These are phyloP conservation scores for Melanotaenia nigrans DNA, from an alignment of 2,797 vertebrate genomes.

Conservation along the genomic window DNA sequence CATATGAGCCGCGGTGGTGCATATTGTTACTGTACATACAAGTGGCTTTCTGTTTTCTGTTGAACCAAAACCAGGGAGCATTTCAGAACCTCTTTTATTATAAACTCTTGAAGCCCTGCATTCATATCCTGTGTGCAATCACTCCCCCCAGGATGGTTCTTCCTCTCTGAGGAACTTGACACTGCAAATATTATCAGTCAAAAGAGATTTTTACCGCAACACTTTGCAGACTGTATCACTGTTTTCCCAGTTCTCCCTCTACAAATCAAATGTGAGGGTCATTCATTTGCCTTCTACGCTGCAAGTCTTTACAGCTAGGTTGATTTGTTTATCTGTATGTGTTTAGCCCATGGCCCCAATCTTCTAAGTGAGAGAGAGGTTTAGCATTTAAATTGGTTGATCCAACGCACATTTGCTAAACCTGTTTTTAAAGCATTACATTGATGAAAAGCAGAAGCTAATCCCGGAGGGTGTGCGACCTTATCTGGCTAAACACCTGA, in stretches of 20 bases:
- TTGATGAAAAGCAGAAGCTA: constrained; percentile 80
- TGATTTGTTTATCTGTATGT: constrained; percentile 85
- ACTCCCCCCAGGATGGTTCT: constrained; percentile 35
- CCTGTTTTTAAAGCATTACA: constrained; percentile 81
- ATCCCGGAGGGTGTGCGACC: constrained; percentile 75
- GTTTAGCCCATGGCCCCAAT: constrained; percentile 81
- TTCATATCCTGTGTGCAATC: constrained; percentile 30
- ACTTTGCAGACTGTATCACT: constrained; percentile 79
- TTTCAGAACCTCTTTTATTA: constrained; percentile 47
- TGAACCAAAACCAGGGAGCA: constrained; percentile 47
- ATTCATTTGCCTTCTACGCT: constrained; percentile 83
- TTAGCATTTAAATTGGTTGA: constrained; percentile 86
- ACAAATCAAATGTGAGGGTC: constrained; percentile 85
- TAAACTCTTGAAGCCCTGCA: constrained; percentile 35
- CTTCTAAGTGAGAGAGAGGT: constrained; percentile 75
- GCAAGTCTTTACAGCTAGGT: constrained; percentile 86
- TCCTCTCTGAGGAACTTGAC: constrained; percentile 32
- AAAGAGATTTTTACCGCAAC: constrained; percentile 77
- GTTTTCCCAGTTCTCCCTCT: constrained; percentile 76
- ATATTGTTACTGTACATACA: constrained; percentile 53
- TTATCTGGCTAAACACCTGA: constrained; percentile 82
- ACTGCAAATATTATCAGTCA: constrained; percentile 67
- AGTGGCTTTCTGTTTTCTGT: constrained; percentile 38
- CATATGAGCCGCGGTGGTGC: constrained; percentile 35
- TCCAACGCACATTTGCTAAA: constrained; percentile 72